phyloP scores from a whole-genome alignment of 2,888 invertebrate genomes.

The Autographa gamma region DNA sequence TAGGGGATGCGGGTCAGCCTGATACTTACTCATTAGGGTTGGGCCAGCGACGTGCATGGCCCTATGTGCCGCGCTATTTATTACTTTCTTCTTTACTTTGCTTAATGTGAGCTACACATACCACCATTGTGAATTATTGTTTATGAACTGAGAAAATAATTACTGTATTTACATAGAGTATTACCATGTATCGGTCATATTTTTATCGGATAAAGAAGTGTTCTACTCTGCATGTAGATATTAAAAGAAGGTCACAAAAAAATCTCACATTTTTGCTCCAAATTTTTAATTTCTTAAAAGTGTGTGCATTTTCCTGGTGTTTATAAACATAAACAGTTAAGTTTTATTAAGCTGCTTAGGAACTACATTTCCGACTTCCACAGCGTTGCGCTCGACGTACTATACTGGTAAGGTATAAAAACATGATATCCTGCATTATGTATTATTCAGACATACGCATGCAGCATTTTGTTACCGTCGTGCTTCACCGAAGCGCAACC shows the following conservation, averaged over 20 bases:
- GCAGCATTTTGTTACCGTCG: conserved; percentile 53
- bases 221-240: too few species aligned
- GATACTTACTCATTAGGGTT: conserved; percentile 53
- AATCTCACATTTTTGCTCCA: too few species aligned
- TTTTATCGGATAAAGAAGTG: too few species aligned
- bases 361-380: neutral
- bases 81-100: conserved; percentile 38
- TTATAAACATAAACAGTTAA: too few species aligned
- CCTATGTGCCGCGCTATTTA: conserved; percentile 32
- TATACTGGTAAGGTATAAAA: conserved; percentile 12
- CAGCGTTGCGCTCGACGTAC: conserved; percentile 1
- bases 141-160: too few species aligned
- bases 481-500: conserved; percentile 56
- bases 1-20: conserved; percentile 46
- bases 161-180: too few species aligned
- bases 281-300: too few species aligned
- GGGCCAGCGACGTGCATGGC: conserved; percentile 18
- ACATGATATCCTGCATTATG: conserved; percentile 22
- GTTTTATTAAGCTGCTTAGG: neutral
- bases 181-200: too few species aligned
- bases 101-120: conserved; percentile 17
- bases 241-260: too few species aligned
- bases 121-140: neutral
- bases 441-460: conserved; percentile 9
- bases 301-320: too few species aligned